These are phyloP conservation scores for Cerastis rubricosa DNA, from an alignment of 2,888 invertebrate genomes.

Conservation along the genomic window DNA sequence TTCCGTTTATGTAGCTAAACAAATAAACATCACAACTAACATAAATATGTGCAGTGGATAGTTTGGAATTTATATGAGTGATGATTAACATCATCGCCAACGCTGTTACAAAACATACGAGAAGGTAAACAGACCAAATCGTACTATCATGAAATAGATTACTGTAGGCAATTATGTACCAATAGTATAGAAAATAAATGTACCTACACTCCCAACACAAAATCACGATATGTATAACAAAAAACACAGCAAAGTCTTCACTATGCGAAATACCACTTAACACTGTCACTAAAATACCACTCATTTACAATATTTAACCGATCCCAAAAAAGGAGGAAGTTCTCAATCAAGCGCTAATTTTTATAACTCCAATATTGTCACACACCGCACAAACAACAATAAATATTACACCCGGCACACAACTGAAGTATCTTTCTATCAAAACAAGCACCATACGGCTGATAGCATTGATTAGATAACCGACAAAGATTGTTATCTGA, in stretches of 20 bases:
- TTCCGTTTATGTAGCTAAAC: background rate
- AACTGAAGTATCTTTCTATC: constrained; percentile 23
- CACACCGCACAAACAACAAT: background rate
- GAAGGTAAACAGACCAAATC: background rate
- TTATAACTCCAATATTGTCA: background rate
- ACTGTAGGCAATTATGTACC: background rate
- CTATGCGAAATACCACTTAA: background rate
- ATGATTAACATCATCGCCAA: background rate
- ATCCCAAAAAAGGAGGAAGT: background rate
- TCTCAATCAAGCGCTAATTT: constrained; percentile 11
- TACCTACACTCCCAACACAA: background rate
- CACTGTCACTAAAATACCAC: constrained; percentile 9
- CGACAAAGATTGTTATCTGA: constrained; percentile 2
- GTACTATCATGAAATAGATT: background rate
- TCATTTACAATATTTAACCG: background rate
- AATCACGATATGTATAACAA: background rate
- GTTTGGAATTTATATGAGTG: constrained; percentile 14
- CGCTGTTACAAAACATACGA: background rate
- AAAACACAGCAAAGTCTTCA: background rate
- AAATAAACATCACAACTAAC: constrained; percentile 6
- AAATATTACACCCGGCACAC: constrained; percentile 1
- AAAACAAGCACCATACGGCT: constrained; percentile 4
- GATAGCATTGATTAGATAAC: constrained; percentile 54
- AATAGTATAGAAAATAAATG: background rate
- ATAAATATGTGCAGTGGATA: constrained; percentile 17